Base-by-base conservation (phyloP, 2,797 vertebrate species). In the Poeciliopsis infans region DNA sequence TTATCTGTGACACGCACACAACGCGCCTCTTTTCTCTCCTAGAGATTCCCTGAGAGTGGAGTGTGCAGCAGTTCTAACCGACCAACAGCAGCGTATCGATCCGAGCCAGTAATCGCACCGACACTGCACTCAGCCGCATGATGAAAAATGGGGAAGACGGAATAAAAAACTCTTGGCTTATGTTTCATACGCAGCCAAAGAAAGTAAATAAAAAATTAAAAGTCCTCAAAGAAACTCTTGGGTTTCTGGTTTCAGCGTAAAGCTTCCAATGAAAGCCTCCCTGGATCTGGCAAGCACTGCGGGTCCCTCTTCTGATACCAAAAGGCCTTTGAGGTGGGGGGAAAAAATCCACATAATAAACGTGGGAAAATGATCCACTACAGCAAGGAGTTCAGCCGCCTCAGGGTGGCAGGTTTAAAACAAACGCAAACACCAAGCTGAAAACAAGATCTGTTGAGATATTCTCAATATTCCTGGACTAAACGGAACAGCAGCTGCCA, bases 121-220 rank as follows among this genome's bases (percentile, higher is more conserved):
- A 89, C 87, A 81, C 89, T 59, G 81, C 88, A 87, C 86, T 86
- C 90, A 79, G 85, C 80, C 84, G 86, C 83, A 83, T 91, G 86
- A 93, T 93, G 85, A 82, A 85, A 89, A 89, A 90, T 85, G 85
- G 64, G 80, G 76, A 83, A 81, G 89, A 89, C 71, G 72, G 64
- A 39, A 72, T 64, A 57, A 74, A 75, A 87, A 83, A 84, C 59
- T 79, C 73, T 46, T 11, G 72, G 77, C 69, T 87, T 76, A 39
- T 49, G 74, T 83, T 78, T 87, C 74, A 86, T 49, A 77, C 46
- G 78, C 76, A 84, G 84, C 80, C 84, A 79, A 76, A n/a, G 4
- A 39, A 10, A 8, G 2, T 31, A 31, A 61, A 61, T 0, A 13
- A n/a, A 7, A 68, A 51, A 15, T 45, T 45, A 28, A n/a, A 78